Conservation (phyloP, 2,797 vertebrate genomes). For the Tenualosa thibaudeaui region DNA sequence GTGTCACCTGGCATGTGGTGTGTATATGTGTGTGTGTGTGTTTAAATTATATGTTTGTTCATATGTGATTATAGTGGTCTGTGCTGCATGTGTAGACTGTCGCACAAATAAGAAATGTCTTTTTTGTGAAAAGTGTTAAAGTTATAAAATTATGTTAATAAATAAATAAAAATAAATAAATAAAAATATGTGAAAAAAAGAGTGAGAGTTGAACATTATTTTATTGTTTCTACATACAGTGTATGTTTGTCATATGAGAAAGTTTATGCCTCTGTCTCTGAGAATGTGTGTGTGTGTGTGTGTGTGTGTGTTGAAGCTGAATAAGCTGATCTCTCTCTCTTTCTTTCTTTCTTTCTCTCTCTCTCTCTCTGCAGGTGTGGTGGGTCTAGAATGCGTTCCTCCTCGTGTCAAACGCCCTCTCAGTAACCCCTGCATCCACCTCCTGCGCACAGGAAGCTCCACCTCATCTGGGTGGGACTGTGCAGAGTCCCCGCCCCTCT, state of each 20-base stretch:
- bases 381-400: conserved; percentile 66
- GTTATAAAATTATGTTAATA: too few species aligned
- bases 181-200: too few species aligned
- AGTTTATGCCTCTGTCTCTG: not conserved
- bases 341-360: conserved; percentile 28
- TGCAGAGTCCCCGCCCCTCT: conserved; percentile 72
- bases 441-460: conserved; percentile 69
- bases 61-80: too few species aligned
- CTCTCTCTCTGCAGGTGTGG: conserved; percentile 61
- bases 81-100: not conserved
- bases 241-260: not conserved
- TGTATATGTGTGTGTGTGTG: not conserved
- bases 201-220: too few species aligned
- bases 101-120: too few species aligned
- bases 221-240: too few species aligned
- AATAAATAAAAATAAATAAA: too few species aligned
- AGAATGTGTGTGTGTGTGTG: not conserved
- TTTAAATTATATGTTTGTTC: too few species aligned
- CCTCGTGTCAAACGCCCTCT: conserved; percentile 69
- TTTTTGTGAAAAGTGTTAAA: too few species aligned
- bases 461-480: conserved; percentile 77
- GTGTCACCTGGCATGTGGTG: not conserved
- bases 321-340: conserved; percentile 7
- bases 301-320: not conserved
- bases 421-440: conserved; percentile 71